phyloP scores from a whole-genome alignment of 2,113 vertebrate genomes.

The Elephas maximus region DNA sequence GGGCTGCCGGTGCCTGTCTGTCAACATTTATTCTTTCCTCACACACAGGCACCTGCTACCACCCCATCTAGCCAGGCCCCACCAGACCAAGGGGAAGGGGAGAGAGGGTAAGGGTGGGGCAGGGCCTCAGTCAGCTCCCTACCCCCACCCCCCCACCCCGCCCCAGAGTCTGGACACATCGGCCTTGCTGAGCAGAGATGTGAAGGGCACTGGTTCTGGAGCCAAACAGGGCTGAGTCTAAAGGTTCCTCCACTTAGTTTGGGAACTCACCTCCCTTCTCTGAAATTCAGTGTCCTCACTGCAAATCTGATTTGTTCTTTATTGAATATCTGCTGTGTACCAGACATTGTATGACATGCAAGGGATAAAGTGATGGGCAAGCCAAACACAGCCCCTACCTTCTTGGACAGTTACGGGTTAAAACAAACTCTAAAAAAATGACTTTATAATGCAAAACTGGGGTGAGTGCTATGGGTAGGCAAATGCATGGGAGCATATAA shows the following conservation, averaged over 20 bases:
- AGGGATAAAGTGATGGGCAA: background rate
- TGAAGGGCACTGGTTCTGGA: background rate
- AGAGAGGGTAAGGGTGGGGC: background rate
- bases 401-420: background rate
- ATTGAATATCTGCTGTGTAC: background rate
- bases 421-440: background rate
- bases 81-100: background rate
- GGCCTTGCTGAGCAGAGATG: background rate
- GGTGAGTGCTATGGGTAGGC: background rate
- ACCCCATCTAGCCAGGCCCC: background rate
- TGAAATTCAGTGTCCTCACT: background rate
- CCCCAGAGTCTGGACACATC: background rate
- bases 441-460: background rate
- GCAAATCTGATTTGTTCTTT: background rate
- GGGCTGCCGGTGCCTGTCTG: background rate
- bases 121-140: background rate
- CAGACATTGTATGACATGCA: no score
- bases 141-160: no score
- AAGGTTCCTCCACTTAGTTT: background rate
- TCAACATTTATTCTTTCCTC: conserved; percentile 27
- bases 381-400: background rate
- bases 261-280: background rate
- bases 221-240: background rate
- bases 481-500: background rate
- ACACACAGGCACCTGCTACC: background rate